A percentile compares a stretch with the other conserved stretches of the same genome.
Conservation (phyloP, 2,797 vertebrate species). For the Sylvilagus floridanus region DNA sequence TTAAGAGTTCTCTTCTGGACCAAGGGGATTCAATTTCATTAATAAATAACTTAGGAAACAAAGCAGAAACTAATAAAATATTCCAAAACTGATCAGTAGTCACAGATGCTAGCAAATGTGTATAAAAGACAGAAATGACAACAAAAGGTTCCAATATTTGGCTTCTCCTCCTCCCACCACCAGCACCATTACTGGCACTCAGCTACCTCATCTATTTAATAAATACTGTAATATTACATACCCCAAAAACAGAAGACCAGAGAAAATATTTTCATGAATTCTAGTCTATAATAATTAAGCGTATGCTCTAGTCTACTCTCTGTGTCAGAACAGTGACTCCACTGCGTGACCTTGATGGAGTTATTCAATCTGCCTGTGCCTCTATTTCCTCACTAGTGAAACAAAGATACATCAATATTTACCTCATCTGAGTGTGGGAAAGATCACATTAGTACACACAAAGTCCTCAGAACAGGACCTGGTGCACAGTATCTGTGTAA, state of each 20-base stretch:
- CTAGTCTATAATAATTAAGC: neutral
- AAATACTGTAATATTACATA: neutral
- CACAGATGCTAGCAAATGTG: neutral
- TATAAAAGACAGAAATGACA: neutral
- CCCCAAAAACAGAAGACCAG: neutral
- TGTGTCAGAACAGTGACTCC: neutral
- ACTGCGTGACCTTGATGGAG: neutral
- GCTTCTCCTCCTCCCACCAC: neutral
- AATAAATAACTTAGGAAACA: neutral
- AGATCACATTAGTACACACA: neutral
- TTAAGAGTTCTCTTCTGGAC: neutral
- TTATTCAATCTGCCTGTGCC: neutral
- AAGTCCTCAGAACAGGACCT: neutral
- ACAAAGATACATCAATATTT: neutral
- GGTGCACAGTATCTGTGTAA: neutral
- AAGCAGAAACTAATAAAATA: neutral
- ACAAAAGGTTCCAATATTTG: fast-evolving
- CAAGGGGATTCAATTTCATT: neutral
- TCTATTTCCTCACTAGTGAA: neutral
- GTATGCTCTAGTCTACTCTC: neutral
- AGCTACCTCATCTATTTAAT: neutral
- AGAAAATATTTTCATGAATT: neutral
- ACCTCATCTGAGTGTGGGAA: neutral
- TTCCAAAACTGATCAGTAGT: neutral
- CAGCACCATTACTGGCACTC: neutral